Base-by-base conservation (phyloP, 2,888 invertebrate genomes). In the Cryptocheilus praepositus region DNA sequence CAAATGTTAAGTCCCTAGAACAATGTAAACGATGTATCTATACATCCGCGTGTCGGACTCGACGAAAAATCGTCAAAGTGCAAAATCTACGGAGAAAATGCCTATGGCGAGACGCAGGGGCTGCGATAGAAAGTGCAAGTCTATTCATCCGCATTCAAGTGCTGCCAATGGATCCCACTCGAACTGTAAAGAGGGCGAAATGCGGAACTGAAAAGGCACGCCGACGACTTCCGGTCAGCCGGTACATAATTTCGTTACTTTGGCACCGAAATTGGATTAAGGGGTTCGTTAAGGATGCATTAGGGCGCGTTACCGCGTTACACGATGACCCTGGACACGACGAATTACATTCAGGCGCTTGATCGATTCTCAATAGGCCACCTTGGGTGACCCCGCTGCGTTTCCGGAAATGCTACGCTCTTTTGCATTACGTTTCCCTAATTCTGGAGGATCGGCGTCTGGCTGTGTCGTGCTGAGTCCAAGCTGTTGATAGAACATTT, bases 181-280 rank as follows among this genome's bases (percentile, higher is more conserved):
- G 74, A 76, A 67, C 64, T 56, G 64, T 58, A 64, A 68, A 66
- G 60, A 55, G 67, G 62, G 52, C 64, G 69, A 61, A 64, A 54
- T 44, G 52, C 45, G 66, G 53, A 62, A 52, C 63, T 59, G 59
- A 66, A 66, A 70, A 71, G 59, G 59, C 60, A 68, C 53, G 66
- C 69, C 70, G 72, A 72, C 49, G 18, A 49, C 79, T 87, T 87
- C 86, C 85, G 87, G 87, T 85, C 86, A 81, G 73, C 75, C 77
- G 76, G 62, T 72, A 74, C 78, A 77, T 82, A 84, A 83, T 83
- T 84, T 84, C 80, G 82, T 83, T 79, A 83, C 80, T 81, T 79
- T 80, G 18, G 74, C 74, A 36, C 64, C 73, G 67, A 81, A 83
- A 87, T 85, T 85, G 86, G 87, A 86, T 87, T 86, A 86, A 77